Base-by-base conservation (phyloP, 2,888 invertebrate genomes). In the Ophonus ardosiacus region DNA sequence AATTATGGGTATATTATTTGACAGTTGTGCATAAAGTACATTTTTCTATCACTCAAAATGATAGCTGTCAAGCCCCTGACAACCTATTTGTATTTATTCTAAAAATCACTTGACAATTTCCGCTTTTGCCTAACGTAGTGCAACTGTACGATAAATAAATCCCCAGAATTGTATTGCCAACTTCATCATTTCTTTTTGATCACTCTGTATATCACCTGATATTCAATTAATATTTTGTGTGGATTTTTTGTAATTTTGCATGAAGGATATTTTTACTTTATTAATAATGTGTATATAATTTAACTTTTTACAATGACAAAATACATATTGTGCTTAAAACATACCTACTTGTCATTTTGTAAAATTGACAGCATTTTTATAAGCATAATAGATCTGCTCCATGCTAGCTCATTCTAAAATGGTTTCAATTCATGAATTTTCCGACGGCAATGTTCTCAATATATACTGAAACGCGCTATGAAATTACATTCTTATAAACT, bases 371-470 rank as follows among this genome's bases (percentile, higher is more conserved):
- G 7, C 43, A 43, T 51, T 51, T 21, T 10, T 24, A 63, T n/a
- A 21, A 63, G 68, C 38, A 38, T 8, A 68, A 68, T 31, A 68
- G 4, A 68, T 15, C 31, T 38, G 68, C 40, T 68, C 1, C 31
- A 38, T 38, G 17, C 68, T 74, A 17, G 38, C 40, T 68, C 40
- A 68, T 38, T 68, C 17, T 65, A 65, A 31, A 31, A 65, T 65
- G 10, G 13, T 10, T 68, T 68, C 6, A 13, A 38, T 68, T 74
- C 68, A 68, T 68, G 71, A 74, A 43, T 74, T 74, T 13, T 74
- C 51, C 18, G 71, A 74, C 71, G 51, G 68, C 40, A 40, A 15
- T 68, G 24, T 15, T 5, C 31, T 31, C 5, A 31, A 31, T 31
- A 1, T 31, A 4, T 31, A 5, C 3, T 5, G 31, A 3, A 31